These are phyloP conservation scores for Brotogeris chrysoptera DNA, from an alignment of 2,797 vertebrate genomes.

Conservation along the genomic window DNA sequence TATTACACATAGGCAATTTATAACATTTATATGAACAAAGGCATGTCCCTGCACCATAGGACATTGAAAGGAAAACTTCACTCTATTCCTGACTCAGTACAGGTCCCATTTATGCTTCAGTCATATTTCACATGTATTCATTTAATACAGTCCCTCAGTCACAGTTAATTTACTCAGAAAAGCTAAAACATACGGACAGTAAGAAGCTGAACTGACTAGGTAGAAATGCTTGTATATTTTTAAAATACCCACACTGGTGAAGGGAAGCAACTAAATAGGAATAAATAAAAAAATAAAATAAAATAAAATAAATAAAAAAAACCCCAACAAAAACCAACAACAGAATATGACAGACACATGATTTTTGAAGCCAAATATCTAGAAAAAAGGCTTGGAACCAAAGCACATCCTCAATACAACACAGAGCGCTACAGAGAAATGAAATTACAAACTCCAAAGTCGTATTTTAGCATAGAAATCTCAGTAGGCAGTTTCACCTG, in stretches of 20 bases:
- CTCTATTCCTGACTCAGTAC: neutral
- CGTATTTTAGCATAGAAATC: neutral
- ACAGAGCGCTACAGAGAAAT: neutral
- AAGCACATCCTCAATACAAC: fast-evolving
- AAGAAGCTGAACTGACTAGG: neutral
- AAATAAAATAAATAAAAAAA: too few relatives aligned
- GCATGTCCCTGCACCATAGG: neutral
- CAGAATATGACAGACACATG: neutral
- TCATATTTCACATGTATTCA: neutral
- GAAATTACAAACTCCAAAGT: neutral
- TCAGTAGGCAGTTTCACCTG: neutral
- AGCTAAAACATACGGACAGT: neutral
- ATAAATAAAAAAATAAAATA: neutral
- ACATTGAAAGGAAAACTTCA: neutral
- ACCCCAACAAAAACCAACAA: neutral
- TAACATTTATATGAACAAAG: neutral
- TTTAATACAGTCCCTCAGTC: neutral
- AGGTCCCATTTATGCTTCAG: neutral
- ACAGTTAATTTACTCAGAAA: neutral
- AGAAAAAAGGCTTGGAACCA: neutral
- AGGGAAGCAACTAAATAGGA: neutral
- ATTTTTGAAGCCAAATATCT: neutral
- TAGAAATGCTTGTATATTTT: neutral
- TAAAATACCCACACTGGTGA: neutral
- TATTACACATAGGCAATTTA: neutral